Evolutionary conservation across 64 coral and sea anemone genomes (phyloP).

Genomic region (Dendronephthya gigantea): DNA sequence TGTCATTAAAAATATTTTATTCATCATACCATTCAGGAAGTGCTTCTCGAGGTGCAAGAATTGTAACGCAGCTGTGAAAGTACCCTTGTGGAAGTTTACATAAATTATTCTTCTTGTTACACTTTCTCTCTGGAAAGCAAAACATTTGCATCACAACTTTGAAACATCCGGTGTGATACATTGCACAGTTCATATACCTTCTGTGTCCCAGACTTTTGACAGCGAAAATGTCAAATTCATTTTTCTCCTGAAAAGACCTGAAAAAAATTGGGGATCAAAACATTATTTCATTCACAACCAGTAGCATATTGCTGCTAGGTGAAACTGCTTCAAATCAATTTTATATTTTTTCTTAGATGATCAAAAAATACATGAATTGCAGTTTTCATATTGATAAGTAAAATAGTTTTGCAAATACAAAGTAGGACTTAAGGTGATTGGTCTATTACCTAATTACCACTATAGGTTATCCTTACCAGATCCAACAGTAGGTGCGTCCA

Average conservation of each 20-base stretch:
- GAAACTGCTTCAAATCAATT: no score
- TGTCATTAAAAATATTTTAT: neutral
- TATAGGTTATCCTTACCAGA: neutral
- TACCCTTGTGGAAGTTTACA: constrained; percentile 1
- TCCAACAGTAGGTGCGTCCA: neutral
- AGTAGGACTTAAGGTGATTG: no score
- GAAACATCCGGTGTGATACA: no score
- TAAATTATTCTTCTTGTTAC: neutral
- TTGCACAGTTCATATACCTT: neutral
- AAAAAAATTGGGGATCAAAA: no score
- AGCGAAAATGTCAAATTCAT: constrained; percentile 17
- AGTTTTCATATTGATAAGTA: no score
- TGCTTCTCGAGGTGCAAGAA: neutral
- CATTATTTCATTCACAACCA: neutral
- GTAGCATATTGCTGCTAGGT: no score
- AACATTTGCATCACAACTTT: no score
- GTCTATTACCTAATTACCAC: no score
- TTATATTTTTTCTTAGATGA: no score
- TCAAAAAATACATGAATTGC: no score
- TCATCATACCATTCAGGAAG: constrained; percentile 1
- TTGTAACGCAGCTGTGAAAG: neutral
- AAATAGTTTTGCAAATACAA: no score
- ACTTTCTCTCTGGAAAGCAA: neutral
- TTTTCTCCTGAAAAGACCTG: neutral
- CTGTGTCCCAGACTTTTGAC: neutral